phyloP scores from a whole-genome alignment of 2,797 vertebrate species.

The Sebastes vulpes region DNA sequence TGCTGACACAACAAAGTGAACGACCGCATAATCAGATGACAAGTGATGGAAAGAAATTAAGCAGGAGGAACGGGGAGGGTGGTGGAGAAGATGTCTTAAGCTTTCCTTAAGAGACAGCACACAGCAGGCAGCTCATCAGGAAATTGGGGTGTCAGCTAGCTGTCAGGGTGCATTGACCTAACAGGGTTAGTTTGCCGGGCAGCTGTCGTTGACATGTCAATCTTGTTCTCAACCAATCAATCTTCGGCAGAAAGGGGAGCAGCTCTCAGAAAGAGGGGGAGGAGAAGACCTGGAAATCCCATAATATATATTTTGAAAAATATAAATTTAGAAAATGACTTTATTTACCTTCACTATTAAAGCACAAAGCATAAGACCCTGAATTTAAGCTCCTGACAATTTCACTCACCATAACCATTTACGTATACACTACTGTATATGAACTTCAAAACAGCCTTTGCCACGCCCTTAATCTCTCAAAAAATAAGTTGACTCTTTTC shows the following conservation, averaged over 20 bases:
- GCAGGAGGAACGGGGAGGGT: constrained; percentile 18
- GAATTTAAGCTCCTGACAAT: background rate
- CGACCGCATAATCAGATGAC: constrained; percentile 73
- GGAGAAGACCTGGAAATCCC: background rate
- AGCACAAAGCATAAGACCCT: background rate
- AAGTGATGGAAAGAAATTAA: constrained; percentile 75
- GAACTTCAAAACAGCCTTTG: background rate
- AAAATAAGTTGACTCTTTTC: constrained; percentile 23
- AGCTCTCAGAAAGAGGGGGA: constrained; percentile 17
- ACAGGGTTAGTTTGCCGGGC: constrained; percentile 66
- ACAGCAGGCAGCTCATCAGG: constrained; percentile 66
- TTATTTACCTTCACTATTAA: background rate
- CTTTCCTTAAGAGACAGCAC: constrained; percentile 55
- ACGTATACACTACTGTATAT: background rate
- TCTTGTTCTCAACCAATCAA: constrained; percentile 75
- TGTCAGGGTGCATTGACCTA: constrained; percentile 81
- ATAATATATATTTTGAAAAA: background rate
- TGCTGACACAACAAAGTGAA: constrained; percentile 77
- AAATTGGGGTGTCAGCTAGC: constrained; percentile 83
- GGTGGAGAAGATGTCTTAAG: constrained; percentile 56
- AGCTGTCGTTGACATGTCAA: constrained; percentile 75
- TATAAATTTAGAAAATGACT: background rate
- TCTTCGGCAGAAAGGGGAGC: constrained; percentile 53
- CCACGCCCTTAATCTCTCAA: background rate
- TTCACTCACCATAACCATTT: background rate